Percentiles rank a stretch among this genome's conserved stretches.
Conservation (phyloP, 2,797 vertebrate genomes). For the Arremon aurantiirostris region DNA sequence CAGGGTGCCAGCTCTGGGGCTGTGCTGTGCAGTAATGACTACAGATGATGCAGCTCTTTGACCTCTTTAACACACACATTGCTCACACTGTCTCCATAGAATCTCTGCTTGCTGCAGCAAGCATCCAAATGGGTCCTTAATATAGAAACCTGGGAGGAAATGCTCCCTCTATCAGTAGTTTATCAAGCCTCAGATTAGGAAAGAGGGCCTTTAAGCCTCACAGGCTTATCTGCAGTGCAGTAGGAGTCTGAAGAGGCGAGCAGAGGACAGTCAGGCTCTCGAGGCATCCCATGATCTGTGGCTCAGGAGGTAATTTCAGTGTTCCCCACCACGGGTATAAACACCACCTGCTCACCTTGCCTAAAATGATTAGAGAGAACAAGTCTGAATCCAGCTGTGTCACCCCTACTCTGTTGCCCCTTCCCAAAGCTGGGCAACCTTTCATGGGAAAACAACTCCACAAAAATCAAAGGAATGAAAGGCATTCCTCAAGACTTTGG, state of each 20-base stretch:
- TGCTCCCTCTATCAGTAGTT: conserved; percentile 14
- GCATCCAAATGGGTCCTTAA: conserved; percentile 32
- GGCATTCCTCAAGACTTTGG: not conserved
- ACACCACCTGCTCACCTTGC: not conserved
- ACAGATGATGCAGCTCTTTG: conserved; percentile 46
- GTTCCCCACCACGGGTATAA: not conserved
- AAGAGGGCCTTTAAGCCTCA: not conserved
- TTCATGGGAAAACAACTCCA: not conserved
- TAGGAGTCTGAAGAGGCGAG: not conserved
- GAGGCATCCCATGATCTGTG: not conserved
- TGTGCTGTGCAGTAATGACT: not conserved
- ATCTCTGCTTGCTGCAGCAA: not conserved
- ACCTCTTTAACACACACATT: conserved; percentile 42
- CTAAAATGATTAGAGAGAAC: not conserved
- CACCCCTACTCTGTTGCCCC: not conserved
- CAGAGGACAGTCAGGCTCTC: not conserved
- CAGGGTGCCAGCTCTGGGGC: not conserved
- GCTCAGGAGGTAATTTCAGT: not conserved
- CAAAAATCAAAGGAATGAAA: not conserved
- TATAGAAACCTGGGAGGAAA: conserved; percentile 13
- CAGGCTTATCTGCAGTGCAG: conserved; percentile 41
- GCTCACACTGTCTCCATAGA: not conserved
- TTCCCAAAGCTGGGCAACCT: not conserved
- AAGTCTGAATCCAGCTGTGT: not conserved
- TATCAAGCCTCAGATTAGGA: not conserved